Percentiles rank a stretch among this genome's conserved stretches.
Conservation (phyloP, 2,797 vertebrate genomes). For the Babyrousa celebensis region DNA sequence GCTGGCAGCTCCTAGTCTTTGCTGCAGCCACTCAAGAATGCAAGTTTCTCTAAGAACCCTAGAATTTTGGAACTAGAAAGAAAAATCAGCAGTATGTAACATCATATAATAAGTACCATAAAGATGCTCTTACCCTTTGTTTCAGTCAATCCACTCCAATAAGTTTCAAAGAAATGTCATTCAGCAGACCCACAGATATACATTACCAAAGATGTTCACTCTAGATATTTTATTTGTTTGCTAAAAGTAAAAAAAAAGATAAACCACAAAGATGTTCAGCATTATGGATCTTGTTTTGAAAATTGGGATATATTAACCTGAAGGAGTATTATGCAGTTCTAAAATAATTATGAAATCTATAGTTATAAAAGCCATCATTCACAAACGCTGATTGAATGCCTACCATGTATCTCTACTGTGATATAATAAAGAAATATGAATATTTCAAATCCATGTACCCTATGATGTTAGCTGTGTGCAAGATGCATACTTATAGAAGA, state of each 20-base stretch:
- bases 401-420: not conserved
- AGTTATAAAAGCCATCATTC: not conserved
- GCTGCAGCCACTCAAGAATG: slow-evolving; percentile 3
- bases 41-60: slow-evolving; percentile 49
- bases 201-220: slow-evolving; percentile 36
- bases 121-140: slow-evolving; percentile 3
- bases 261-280: not conserved
- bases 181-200: not conserved
- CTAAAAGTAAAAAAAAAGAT: not conserved
- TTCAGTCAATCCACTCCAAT: not conserved
- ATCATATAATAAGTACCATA: not conserved
- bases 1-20: slow-evolving; percentile 51
- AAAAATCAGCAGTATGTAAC: slow-evolving; percentile 14
- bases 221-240: not conserved
- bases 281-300: slow-evolving; percentile 40
- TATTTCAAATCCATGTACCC: not conserved
- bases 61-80: slow-evolving; percentile 58
- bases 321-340: not conserved
- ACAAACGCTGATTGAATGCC: not conserved
- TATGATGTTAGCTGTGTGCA: not conserved
- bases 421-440: not conserved
- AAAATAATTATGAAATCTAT: slow-evolving; percentile 25
- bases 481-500: not conserved
- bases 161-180: slow-evolving; percentile 19
- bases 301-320: not conserved